phyloP scores from a whole-genome alignment of 1,140 invertebrate species.

The honey bee (Apis mellifera) region DNA sequence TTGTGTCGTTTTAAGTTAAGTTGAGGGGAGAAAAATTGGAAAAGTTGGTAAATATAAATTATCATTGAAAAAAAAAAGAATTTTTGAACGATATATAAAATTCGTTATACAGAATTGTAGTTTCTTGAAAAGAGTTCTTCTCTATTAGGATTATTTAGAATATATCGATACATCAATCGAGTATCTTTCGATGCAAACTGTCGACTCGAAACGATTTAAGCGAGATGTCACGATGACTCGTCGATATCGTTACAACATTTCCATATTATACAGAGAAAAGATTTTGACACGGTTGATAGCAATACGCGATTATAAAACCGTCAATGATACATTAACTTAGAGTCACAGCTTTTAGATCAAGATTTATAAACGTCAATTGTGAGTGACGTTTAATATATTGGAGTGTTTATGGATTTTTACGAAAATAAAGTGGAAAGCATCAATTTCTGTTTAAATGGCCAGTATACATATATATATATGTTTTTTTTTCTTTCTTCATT shows the following conservation, averaged over 20 bases:
- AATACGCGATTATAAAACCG: slow-evolving; percentile 2
- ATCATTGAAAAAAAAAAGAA: no score
- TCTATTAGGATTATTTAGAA: not conserved
- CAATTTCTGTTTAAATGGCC: not conserved
- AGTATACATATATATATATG: no score
- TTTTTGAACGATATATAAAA: no score
- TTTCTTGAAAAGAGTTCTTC: not conserved
- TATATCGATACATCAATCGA: not conserved
- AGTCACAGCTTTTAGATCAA: slow-evolving; percentile 1
- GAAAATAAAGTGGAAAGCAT: not conserved
- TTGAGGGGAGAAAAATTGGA: no score
- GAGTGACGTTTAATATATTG: slow-evolving; percentile 10
- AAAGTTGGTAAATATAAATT: no score
- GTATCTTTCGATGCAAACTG: not conserved
- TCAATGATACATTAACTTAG: not conserved
- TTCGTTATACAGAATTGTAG: no score
- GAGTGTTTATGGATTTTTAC: slow-evolving; percentile 5
- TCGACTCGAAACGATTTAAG: not conserved
- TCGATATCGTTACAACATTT: slow-evolving; percentile 8
- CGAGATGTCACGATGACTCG: slow-evolving; percentile 15
- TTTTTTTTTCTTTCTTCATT: not conserved
- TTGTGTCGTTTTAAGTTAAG: no score
- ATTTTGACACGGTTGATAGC: slow-evolving; percentile 7
- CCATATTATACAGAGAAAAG: not conserved
- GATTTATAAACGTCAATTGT: slow-evolving; percentile 6